Conservation (phyloP, 2,888 invertebrate species). For the Drosophila bunnanda region DNA sequence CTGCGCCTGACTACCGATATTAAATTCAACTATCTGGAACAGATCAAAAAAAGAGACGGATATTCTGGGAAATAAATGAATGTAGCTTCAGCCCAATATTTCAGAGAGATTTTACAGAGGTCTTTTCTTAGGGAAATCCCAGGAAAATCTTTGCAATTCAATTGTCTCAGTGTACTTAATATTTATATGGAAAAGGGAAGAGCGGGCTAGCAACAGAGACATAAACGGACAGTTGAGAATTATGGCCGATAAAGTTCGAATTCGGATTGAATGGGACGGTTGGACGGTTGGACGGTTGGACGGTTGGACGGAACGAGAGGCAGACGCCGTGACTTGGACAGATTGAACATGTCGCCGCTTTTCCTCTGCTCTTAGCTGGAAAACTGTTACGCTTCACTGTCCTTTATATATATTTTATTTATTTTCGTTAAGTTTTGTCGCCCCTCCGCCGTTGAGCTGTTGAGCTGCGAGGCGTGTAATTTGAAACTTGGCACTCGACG, state of each 20-base stretch:
- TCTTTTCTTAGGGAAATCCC: too few species aligned
- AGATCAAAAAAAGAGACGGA: background rate
- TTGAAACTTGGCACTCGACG: constrained; percentile 67
- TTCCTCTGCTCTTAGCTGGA: constrained; percentile 13
- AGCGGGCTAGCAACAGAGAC: constrained; percentile 10
- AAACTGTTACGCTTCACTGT: constrained; percentile 68
- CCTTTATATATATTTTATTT: constrained; percentile 50
- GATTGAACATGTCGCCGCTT: constrained; percentile 60
- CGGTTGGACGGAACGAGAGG: constrained; percentile 1
- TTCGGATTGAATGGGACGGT: constrained; percentile 27
- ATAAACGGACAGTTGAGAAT: constrained; percentile 76
- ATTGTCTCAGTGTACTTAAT: constrained; percentile 9
- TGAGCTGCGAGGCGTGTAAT: constrained; percentile 66
- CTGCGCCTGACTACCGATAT: constrained; percentile 33
- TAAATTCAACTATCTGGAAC: constrained; percentile 51
- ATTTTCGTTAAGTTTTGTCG: constrained; percentile 31
- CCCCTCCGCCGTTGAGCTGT: background rate
- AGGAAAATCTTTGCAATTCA: too few species aligned
- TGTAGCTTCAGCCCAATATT: too few species aligned
- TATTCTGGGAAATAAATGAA: background rate
- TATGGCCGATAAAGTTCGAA: constrained; percentile 56
- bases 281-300: constrained; percentile 1
- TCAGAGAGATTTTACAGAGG: too few species aligned
- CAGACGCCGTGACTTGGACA: constrained; percentile 61
- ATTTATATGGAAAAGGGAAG: background rate